phyloP scores from a whole-genome alignment of 2,888 invertebrate species.

The Hyposoter didymator region DNA sequence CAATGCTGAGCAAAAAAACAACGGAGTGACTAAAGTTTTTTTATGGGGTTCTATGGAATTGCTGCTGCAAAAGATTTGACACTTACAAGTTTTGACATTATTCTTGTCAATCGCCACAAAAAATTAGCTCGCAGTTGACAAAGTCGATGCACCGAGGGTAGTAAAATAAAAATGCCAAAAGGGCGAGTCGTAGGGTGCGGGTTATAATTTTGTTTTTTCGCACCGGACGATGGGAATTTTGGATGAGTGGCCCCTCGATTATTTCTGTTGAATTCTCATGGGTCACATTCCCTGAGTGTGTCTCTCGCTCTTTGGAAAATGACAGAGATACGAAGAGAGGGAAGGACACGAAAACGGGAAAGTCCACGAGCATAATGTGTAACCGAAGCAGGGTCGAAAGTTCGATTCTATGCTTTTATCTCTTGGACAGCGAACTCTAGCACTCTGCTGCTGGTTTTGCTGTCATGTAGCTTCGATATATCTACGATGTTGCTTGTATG shows the following conservation, averaged over 20 bases:
- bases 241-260: conserved; percentile 44
- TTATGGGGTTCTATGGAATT: neutral
- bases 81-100: conserved; percentile 14
- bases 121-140: neutral
- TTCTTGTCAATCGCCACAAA: conserved; percentile 37
- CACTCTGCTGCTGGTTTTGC: conserved; percentile 35
- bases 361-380: conserved; percentile 45
- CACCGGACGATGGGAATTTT: conserved; percentile 46
- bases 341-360: conserved; percentile 29
- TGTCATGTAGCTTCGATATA: conserved; percentile 39
- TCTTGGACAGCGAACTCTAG: conserved; percentile 51
- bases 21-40: neutral
- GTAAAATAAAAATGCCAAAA: conserved; percentile 10
- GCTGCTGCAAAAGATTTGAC: neutral
- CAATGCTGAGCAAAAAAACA: neutral
- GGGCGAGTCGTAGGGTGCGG: conserved; percentile 40
- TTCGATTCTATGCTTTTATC: conserved; percentile 66
- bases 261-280: conserved; percentile 31
- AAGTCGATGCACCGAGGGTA: neutral
- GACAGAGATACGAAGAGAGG: neutral
- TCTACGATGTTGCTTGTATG: conserved; percentile 21
- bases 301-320: neutral
- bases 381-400: conserved; percentile 63
- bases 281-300: conserved; percentile 6
- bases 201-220: conserved; percentile 26